A percentile compares a stretch with the other conserved stretches of the same genome.
phyloP scores from a whole-genome alignment of 2,113 vertebrate species.

The Hemibagrus wyckioides region DNA sequence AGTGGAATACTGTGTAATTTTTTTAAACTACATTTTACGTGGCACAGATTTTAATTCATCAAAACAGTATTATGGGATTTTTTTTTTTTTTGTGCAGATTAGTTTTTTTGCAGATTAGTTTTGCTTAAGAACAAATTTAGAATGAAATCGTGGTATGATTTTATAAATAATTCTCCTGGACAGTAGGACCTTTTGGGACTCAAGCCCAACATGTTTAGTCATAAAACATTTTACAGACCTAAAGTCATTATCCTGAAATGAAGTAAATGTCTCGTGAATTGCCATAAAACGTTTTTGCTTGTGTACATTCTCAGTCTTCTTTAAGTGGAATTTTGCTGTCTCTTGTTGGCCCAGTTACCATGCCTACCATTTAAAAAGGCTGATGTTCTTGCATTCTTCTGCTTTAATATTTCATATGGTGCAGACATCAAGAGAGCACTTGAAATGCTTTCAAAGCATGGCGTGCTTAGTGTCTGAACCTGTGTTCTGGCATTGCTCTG shows the following conservation, averaged over 20 bases:
- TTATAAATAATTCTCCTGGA: no score
- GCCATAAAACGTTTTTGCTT: neutral
- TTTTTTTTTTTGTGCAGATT: no score
- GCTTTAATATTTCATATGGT: conserved; percentile 15
- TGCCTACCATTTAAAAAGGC: conserved; percentile 17
- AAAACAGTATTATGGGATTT: no score
- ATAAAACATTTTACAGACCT: neutral
- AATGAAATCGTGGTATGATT: no score
- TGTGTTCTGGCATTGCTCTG: conserved; percentile 19
- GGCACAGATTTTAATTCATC: no score
- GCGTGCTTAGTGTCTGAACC: conserved; percentile 13
- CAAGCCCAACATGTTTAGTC: neutral
- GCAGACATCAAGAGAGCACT: conserved; percentile 7
- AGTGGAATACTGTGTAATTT: neutral
- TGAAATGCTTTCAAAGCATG: neutral
- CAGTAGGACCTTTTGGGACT: neutral
- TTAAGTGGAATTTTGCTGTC: conserved; percentile 1
- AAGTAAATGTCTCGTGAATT: neutral
- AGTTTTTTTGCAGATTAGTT: no score
- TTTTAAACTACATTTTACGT: neutral
- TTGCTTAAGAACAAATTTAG: no score
- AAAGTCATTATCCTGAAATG: neutral
- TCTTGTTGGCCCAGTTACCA: conserved; percentile 17
- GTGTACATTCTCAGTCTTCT: neutral
- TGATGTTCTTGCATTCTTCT: conserved; percentile 1